Base-by-base conservation (phyloP, 2,113 vertebrate genomes). In the Amphiprion ocellaris region DNA sequence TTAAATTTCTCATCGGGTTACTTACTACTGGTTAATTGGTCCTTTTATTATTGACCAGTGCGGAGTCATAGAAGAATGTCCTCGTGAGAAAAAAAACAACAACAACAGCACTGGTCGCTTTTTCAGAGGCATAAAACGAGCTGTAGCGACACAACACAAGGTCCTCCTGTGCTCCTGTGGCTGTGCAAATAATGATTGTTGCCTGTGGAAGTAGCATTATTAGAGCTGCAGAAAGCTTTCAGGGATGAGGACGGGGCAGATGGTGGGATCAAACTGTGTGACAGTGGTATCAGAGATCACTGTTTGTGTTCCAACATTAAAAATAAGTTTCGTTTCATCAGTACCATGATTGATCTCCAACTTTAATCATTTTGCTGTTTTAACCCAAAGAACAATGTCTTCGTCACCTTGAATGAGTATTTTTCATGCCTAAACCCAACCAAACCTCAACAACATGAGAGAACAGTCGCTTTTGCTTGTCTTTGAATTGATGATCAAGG, bases 21-120 rank as follows among this genome's bases (percentile, higher is more conserved):
- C 33, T 63, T 66, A 56, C 39, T 76, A 53, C 41, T 66, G 41
- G 15, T 68, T 62, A 67, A 67, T 63, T 81, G 44, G 12, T 53
- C 44, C 17, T 62, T 83, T 73, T 59, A 54, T 74, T 28, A 72
- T 47, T 65, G 67, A 68, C 41, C 12, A 53, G 39, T 69, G 44
- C 16, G 15, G 4, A 39, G 12, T 24, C 26, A 11, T 50, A 21
- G 30, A 41, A 61, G 19, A 41, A 21, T 11, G 46, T 67, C 55
- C 46, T 50, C 17, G 37, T 19, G 21, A 0, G 33, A 15, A 70
- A n/a, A n/a, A n/a, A 53, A 19, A n/a, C 4, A 49, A 19, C 10
- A 44, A 44, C 41, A 44, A 44, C 23, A 24, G 19, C 49, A 19
- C 1, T 4, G 46, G 21, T 59, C 1, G 24, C 41, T 44, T 59